These are phyloP conservation scores for Andrena dorsata DNA, from an alignment of 2,888 invertebrate species.

Conservation along the genomic window DNA sequence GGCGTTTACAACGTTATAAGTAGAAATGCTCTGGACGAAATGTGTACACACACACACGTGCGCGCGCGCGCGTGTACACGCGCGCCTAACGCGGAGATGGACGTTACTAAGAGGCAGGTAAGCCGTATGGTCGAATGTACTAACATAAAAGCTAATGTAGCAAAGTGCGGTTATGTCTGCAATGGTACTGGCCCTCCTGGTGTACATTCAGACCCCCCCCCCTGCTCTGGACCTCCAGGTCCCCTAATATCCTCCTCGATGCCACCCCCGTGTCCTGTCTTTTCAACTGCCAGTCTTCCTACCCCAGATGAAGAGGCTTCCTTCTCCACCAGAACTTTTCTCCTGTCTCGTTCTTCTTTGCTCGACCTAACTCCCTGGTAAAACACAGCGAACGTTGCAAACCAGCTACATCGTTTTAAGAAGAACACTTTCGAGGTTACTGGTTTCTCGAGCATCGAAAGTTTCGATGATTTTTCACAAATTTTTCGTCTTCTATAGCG, in stretches of 20 bases:
- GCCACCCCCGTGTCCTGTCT: conserved; percentile 67
- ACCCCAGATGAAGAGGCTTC: conserved; percentile 37
- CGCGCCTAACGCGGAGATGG: conserved; percentile 50
- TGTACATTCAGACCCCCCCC: conserved; percentile 57
- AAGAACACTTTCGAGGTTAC: not conserved
- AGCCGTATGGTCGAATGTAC: conserved; percentile 74
- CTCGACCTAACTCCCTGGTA: not conserved
- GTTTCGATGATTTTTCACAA: too few relatives aligned
- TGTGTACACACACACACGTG: conserved; percentile 33
- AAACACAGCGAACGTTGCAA: not conserved
- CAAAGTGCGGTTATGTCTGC: conserved; percentile 77
- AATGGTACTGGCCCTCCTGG: conserved; percentile 66
- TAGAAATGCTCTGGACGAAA: conserved; percentile 66
- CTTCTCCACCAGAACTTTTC: conserved; percentile 9
- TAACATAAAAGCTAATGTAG: conserved; percentile 81
- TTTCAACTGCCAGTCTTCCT: conserved; percentile 43
- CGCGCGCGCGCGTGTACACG: conserved; percentile 23
- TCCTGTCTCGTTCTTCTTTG: not conserved
- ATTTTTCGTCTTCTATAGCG: too few relatives aligned
- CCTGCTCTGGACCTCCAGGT: conserved; percentile 44
- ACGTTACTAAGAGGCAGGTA: conserved; percentile 73
- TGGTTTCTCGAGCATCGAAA: not conserved
- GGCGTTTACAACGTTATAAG: conserved; percentile 70
- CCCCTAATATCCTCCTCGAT: conserved; percentile 70
- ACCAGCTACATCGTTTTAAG: not conserved